Evolutionary conservation across 2,113 vertebrate genomes (phyloP).

Genomic region (Vidua macroura): DNA sequence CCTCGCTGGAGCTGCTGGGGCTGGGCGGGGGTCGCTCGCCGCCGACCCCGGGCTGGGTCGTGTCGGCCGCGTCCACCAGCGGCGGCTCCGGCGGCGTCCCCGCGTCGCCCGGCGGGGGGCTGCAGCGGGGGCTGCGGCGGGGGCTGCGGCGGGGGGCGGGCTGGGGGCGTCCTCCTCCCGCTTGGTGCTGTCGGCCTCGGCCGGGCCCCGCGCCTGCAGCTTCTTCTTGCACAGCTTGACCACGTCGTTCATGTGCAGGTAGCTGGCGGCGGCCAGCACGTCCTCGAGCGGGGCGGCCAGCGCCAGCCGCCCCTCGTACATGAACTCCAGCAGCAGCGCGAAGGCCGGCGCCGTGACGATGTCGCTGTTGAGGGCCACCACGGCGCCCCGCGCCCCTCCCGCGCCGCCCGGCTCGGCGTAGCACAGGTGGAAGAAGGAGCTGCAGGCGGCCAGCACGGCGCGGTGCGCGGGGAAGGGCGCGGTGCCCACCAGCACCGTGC

Average conservation of each 20-base stretch:
- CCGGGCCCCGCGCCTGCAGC: constrained; percentile 81
- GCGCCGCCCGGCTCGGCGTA: constrained; percentile 85
- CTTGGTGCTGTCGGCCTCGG: constrained; percentile 92
- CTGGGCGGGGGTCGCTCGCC: no score
- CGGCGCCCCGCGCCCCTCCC: background rate
- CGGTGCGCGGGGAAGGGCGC: constrained; percentile 87
- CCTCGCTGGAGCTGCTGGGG: no score
- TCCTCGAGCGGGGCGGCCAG: constrained; percentile 86
- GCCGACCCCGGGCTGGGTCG: no score
- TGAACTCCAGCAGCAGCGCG: constrained; percentile 88
- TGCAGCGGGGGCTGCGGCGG: no score
- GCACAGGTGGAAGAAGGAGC: constrained; percentile 94
- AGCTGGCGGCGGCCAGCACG: constrained; percentile 91
- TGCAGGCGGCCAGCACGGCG: constrained; percentile 89
- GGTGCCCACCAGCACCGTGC: constrained; percentile 85
- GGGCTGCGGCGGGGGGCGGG: background rate
- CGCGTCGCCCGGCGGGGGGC: no score
- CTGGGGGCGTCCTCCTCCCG: constrained; percentile 75
- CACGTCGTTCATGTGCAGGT: constrained; percentile 95
- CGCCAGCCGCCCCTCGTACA: constrained; percentile 89
- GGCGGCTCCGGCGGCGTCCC: no score
- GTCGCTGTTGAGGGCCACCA: constrained; percentile 85
- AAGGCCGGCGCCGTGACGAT: constrained; percentile 91
- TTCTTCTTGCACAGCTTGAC: constrained; percentile 91
- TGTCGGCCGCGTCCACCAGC: no score